Conservation (phyloP, 1,140 invertebrate species). For the Drosophila asahinai region DNA sequence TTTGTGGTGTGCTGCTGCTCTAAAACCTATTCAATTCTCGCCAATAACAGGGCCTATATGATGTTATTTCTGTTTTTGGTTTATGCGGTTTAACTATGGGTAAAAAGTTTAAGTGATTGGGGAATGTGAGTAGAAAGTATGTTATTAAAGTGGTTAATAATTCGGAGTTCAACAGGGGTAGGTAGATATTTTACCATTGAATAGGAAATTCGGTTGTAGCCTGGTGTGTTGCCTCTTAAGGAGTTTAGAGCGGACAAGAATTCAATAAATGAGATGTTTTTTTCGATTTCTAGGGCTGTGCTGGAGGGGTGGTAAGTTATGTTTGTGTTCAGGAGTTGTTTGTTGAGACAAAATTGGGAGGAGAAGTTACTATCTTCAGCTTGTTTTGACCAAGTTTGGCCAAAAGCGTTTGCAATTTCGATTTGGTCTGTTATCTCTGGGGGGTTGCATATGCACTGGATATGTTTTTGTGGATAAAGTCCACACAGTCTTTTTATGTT, state of each 20-base stretch:
- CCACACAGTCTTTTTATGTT: conserved; percentile 5
- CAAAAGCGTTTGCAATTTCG: too few species aligned
- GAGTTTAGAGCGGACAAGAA: background rate
- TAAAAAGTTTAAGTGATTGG: background rate
- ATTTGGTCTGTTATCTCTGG: background rate
- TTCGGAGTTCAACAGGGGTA: too few species aligned
- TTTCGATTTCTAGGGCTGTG: background rate
- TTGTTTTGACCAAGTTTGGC: background rate
- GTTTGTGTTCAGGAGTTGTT: background rate
- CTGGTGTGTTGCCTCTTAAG: background rate
- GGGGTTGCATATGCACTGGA: background rate
- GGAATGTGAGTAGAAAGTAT: too few species aligned
- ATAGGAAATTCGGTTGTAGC: background rate
- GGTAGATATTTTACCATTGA: background rate
- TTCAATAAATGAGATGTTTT: background rate
- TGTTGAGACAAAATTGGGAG: background rate
- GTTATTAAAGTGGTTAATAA: too few species aligned
- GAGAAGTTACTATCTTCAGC: background rate
- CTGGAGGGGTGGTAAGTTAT: background rate
- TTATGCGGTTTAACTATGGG: background rate
- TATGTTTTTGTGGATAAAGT: conserved; percentile 1
- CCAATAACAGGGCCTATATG: too few species aligned
- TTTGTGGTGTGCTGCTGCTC: too few species aligned
- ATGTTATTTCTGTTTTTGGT: too few species aligned
- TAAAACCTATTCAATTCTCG: too few species aligned